Conservation (phyloP, 2,113 vertebrate species). For the Tapirus terrestris region DNA sequence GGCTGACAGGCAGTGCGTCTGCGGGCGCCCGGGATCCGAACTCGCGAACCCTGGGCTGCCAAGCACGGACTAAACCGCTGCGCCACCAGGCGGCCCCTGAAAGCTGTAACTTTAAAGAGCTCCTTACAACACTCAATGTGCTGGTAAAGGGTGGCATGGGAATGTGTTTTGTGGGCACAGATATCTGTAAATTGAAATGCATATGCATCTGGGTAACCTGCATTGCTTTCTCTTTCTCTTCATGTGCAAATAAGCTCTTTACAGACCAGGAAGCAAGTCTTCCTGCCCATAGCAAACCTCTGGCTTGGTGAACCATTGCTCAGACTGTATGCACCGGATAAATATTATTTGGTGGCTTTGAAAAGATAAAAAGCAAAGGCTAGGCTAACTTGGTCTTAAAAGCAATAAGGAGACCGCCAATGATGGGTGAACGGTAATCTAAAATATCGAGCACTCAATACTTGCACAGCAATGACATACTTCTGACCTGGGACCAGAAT, state of each 20-base stretch:
- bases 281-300: neutral
- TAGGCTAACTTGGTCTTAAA: neutral
- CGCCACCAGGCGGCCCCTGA: too few species aligned
- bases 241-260: neutral
- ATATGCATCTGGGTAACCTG: neutral
- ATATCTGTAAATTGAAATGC: neutral
- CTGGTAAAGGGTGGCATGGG: neutral
- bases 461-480: constrained; percentile 48
- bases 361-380: neutral
- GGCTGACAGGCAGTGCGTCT: too few species aligned
- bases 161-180: neutral
- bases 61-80: too few species aligned
- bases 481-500: constrained; percentile 97
- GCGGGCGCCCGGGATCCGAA: too few species aligned
- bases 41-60: too few species aligned
- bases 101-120: neutral
- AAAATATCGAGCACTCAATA: constrained; percentile 57
- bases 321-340: neutral
- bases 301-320: neutral
- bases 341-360: neutral
- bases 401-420: constrained; percentile 71
- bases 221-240: neutral
- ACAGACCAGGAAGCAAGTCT: neutral
- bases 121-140: neutral
- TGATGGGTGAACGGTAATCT: neutral